Percentiles rank a stretch among this genome's conserved stretches.
Conservation (phyloP, 2,797 vertebrate species). For the Cichlasoma orientale region DNA sequence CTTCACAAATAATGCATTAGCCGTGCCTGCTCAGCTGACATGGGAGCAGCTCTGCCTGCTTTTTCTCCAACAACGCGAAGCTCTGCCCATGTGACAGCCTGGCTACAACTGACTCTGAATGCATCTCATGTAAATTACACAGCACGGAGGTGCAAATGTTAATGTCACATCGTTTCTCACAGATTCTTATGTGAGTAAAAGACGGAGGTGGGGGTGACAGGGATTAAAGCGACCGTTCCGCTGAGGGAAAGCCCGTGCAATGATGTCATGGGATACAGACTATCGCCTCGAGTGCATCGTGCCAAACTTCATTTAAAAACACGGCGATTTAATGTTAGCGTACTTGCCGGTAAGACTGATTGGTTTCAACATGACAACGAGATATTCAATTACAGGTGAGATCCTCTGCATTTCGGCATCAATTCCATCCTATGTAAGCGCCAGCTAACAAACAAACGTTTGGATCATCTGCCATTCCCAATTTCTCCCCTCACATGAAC, state of each 20-base stretch:
- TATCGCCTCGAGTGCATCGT: neutral
- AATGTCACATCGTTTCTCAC: conserved; percentile 23
- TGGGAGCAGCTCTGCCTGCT: conserved; percentile 41
- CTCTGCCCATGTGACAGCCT: conserved; percentile 29
- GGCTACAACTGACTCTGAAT: conserved; percentile 22
- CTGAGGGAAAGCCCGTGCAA: conserved; percentile 59
- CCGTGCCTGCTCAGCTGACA: conserved; percentile 42
- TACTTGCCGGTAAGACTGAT: rapidly evolving
- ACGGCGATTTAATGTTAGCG: neutral
- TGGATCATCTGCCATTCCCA: neutral
- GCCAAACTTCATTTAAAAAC: conserved; percentile 44
- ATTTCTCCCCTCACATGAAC: neutral
- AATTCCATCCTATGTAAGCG: neutral
- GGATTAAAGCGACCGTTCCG: conserved; percentile 49
- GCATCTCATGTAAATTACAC: conserved; percentile 3
- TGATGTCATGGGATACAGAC: conserved; percentile 68
- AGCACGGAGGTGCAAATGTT: conserved; percentile 2
- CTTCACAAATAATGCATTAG: conserved; percentile 73
- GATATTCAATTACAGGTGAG: neutral
- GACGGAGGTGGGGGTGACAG: conserved; percentile 12
- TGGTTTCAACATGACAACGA: too few relatives aligned
- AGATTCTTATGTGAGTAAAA: conserved; percentile 3
- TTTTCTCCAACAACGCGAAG: conserved; percentile 20
- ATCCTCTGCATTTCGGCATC: conserved; percentile 7
- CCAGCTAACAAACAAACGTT: neutral